These are phyloP conservation scores for Vespertilio murinus DNA, from an alignment of 2,797 vertebrate species.

Conservation along the genomic window DNA sequence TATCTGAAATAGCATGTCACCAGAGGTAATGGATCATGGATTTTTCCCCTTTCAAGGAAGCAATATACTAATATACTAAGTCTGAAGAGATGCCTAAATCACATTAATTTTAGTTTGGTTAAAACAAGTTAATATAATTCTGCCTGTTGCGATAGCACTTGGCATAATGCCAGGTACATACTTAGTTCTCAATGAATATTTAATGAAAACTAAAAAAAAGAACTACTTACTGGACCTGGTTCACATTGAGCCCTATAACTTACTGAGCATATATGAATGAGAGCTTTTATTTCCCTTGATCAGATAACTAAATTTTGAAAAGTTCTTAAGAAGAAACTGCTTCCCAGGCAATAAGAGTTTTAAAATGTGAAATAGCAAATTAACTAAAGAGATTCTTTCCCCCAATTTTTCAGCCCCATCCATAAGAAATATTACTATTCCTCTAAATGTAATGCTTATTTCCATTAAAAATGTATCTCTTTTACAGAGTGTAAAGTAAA, in stretches of 20 bases:
- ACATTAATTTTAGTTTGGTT: constrained; percentile 10
- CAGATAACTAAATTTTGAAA: background rate
- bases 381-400: background rate
- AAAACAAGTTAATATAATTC: constrained; percentile 20
- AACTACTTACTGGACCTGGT: constrained; percentile 3
- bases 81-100: background rate
- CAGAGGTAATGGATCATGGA: background rate
- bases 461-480: constrained; percentile 5
- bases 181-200: constrained; percentile 20
- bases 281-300: background rate
- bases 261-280: background rate
- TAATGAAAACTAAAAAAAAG: background rate
- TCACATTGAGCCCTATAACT: background rate
- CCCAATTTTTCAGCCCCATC: background rate
- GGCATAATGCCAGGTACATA: background rate
- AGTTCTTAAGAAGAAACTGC: background rate
- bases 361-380: background rate
- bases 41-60: background rate
- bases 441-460: constrained; percentile 13
- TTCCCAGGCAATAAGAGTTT: background rate
- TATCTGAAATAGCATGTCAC: background rate
- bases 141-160: background rate
- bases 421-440: background rate
- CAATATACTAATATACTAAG: background rate
- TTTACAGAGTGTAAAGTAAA: background rate